Evolutionary conservation across 2,113 vertebrate genomes (phyloP).

Genomic region (Myiozetetes cayanensis): DNA sequence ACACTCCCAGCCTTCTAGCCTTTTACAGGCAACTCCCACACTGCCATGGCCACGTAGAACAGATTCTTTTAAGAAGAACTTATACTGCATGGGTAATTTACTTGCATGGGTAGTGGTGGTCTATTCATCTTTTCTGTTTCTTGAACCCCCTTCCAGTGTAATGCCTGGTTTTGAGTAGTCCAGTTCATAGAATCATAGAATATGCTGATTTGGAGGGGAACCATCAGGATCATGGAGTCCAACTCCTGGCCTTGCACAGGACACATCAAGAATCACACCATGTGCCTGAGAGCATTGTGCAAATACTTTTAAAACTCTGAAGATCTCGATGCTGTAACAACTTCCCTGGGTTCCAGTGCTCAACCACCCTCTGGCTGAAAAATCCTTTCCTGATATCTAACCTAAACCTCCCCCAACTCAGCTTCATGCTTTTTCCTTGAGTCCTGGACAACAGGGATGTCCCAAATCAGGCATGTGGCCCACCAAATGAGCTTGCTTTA

Average conservation of each 20-base stretch:
- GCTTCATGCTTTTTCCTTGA: not conserved
- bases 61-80: not conserved
- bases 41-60: not conserved
- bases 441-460: not conserved
- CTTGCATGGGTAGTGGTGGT: not conserved
- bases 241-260: not conserved
- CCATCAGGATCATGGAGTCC: not conserved
- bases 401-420: not conserved
- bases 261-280: not conserved
- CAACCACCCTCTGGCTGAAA: not conserved
- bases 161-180: not conserved
- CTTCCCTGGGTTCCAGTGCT: not conserved
- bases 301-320: not conserved
- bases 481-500: not conserved
- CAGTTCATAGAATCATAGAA: not conserved
- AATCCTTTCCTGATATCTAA: not conserved
- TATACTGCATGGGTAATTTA: not conserved
- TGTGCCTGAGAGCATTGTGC: not conserved
- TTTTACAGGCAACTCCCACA: not conserved
- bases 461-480: not conserved
- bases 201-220: not conserved
- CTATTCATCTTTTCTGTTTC: not conserved
- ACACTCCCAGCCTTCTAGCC: too few relatives aligned
- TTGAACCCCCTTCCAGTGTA: not conserved
- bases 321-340: not conserved